Percentiles rank a stretch among this genome's conserved stretches.
These are phyloP conservation scores for Antrozous pallidus DNA, from an alignment of 2,797 vertebrate genomes.

Conservation along the genomic window DNA sequence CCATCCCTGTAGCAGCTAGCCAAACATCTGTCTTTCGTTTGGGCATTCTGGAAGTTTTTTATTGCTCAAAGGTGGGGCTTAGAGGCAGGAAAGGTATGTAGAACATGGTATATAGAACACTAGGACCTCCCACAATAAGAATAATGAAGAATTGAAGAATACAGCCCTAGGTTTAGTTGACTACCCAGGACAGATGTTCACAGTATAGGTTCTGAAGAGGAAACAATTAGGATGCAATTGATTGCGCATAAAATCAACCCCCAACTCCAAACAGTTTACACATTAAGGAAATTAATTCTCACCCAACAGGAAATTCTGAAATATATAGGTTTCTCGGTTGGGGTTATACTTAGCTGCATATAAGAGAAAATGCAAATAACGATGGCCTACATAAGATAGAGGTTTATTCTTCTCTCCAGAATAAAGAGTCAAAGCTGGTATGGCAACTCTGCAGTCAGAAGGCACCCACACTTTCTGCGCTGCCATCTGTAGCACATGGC, in stretches of 20 bases:
- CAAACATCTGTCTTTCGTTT: not conserved
- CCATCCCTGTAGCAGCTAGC: not conserved
- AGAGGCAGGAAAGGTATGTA: not conserved
- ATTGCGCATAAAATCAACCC: not conserved
- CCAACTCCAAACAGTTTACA: not conserved
- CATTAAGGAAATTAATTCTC: conserved; percentile 23
- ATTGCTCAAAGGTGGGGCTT: not conserved
- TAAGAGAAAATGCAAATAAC: not conserved
- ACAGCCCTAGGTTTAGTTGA: not conserved
- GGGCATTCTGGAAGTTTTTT: not conserved
- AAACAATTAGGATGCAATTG: not conserved
- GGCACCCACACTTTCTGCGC: not conserved
- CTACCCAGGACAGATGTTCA: not conserved
- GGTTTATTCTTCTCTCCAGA: not conserved
- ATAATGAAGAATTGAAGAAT: not conserved
- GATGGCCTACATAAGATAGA: not conserved
- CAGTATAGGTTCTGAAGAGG: conserved; percentile 1
- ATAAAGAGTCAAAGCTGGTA: not conserved
- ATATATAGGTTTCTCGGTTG: not conserved
- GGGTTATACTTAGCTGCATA: not conserved
- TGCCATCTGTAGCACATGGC: not conserved
- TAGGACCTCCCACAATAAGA: not conserved
- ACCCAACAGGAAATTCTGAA: conserved; percentile 42
- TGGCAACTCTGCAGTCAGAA: not conserved
- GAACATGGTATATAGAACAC: not conserved